Evolutionary conservation across 2,888 invertebrate species (phyloP), one percentile per base, ranked within the genome.

Genomic region (Trichogramma dendrolimi): DNA sequence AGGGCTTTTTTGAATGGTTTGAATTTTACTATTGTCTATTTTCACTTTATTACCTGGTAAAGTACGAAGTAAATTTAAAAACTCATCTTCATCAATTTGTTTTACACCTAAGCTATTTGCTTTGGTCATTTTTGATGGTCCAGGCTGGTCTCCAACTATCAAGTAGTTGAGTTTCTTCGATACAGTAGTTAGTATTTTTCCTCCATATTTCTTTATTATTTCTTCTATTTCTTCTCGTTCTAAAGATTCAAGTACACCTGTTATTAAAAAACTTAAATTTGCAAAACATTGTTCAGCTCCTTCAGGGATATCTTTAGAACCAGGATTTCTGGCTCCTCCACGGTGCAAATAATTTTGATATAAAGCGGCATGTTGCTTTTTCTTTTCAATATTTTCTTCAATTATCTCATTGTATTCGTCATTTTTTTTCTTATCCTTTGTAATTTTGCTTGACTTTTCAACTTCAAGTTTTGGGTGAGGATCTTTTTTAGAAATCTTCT

Each of bases 161-260:
- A 96, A 76, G 77, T 92, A 95, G 69, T 87, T 87, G 6, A 92
- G 90, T 81, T 90, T 91, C 72, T 86, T 88, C 63, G 93, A 92
- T 27, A 96, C 83, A 50, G 83, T 81, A 48, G 82, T 83, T 64
- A 91, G 89, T 2, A 91, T 83, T 73, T 86, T 85, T 1, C 95
- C 96, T 1, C 95, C 94, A 77, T 90, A 90, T 68, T 87, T 86
- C 61, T 85, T 86, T 10, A 96, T 86, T 5, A 93, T 81, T 1
- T 84, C 85, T 44, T 84, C 83, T 4, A 89, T 86, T 71, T 94
- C 93, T 5, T 93, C 91, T 10, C 91, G 83, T 71, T 94, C 93
- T 68, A 96, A 82, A 0, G 94, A 94, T 73, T 96, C 94, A 52
- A 94, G 80, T 2, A 95, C 89, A 43, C 95, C 96, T 47, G 94